phyloP scores from a whole-genome alignment of 2,113 vertebrate species.

The Ophthalmolycus amberensis region DNA sequence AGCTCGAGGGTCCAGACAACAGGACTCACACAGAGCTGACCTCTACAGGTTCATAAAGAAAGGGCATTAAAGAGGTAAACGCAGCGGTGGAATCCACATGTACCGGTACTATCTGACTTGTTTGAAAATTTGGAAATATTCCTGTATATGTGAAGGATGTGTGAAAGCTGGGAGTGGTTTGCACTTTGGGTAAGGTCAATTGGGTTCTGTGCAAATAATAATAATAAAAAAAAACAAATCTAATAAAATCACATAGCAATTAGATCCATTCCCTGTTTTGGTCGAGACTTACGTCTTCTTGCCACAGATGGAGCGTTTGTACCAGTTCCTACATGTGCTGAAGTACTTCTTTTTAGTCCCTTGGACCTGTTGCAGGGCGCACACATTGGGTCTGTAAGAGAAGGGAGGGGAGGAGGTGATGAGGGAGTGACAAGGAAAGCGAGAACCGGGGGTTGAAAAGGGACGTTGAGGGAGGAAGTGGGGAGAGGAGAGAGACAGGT shows the following conservation, averaged over 20 bases:
- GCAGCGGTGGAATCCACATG: background rate
- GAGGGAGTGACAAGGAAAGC: background rate
- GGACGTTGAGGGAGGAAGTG: background rate
- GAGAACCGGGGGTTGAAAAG: background rate
- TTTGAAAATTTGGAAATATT: background rate
- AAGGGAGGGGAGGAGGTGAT: background rate
- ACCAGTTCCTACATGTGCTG: slow-evolving; percentile 98
- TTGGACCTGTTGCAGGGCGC: slow-evolving; percentile 93
- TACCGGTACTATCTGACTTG: background rate
- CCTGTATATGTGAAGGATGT: background rate
- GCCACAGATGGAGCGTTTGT: slow-evolving; percentile 94
- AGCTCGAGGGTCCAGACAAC: background rate
- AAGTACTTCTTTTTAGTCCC: slow-evolving; percentile 97
- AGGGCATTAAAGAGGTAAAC: background rate
- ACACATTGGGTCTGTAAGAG: slow-evolving; percentile 89
- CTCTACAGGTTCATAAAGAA: background rate
- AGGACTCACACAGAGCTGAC: background rate
- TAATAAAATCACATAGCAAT: background rate
- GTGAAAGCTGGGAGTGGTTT: slow-evolving; percentile 3
- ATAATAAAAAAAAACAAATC: background rate
- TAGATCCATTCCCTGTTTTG: background rate
- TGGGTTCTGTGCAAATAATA: background rate
- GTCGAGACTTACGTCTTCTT: slow-evolving; percentile 94
- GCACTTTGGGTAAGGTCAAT: background rate
- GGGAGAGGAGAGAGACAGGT: background rate